Percentiles rank a stretch among this genome's conserved stretches.
These are phyloP conservation scores for Lineus longissimus DNA, from an alignment of 1,140 invertebrate genomes.

Conservation along the genomic window DNA sequence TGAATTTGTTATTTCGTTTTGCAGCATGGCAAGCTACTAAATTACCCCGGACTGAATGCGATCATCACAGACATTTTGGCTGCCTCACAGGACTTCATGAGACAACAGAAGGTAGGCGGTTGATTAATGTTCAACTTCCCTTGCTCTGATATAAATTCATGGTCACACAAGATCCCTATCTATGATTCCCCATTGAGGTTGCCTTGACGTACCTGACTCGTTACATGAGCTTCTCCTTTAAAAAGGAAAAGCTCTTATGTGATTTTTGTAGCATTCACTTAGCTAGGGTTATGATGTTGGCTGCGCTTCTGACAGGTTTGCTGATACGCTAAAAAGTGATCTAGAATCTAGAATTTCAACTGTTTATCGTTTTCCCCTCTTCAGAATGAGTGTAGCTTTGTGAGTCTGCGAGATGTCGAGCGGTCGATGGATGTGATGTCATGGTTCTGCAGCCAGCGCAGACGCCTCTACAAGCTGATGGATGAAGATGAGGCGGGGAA, in stretches of 20 bases:
- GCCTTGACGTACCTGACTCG: too few relatives aligned
- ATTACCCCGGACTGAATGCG: background rate
- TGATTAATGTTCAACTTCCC: background rate
- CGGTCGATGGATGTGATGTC: constrained; percentile 36
- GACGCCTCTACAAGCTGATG: constrained; percentile 19
- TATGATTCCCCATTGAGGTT: too few relatives aligned
- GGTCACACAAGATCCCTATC: too few relatives aligned
- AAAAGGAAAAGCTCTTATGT: too few relatives aligned
- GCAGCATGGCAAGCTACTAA: background rate
- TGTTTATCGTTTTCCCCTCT: constrained; percentile 10
- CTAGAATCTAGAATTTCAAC: too few relatives aligned
- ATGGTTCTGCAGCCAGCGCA: constrained; percentile 33
- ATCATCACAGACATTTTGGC: constrained; percentile 29
- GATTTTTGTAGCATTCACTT: too few relatives aligned
- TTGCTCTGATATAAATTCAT: too few relatives aligned
- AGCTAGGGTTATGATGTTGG: too few relatives aligned
- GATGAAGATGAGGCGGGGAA: constrained; percentile 13
- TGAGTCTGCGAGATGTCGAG: constrained; percentile 47
- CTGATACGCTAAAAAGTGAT: too few relatives aligned
- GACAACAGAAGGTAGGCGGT: constrained; percentile 30
- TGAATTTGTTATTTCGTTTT: background rate
- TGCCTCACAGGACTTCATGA: constrained; percentile 44
- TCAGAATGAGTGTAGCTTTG: constrained; percentile 51
- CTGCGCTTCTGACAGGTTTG: too few relatives aligned
- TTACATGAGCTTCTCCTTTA: too few relatives aligned